phyloP scores from a whole-genome alignment of 2,797 vertebrate species.

The Odontamblyopus rebecca region DNA sequence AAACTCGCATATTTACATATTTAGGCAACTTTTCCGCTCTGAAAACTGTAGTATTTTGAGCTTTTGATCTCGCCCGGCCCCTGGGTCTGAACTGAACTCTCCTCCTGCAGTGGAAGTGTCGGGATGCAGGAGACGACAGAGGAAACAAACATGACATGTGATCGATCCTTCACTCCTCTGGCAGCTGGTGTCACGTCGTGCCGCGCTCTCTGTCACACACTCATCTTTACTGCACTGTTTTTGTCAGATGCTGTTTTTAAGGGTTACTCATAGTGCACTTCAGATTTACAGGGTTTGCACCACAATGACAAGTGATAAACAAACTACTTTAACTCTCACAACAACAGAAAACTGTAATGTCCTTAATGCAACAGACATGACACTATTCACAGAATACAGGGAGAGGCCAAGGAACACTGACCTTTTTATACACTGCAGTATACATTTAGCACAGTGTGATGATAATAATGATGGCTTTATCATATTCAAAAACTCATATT shows the following conservation, averaged over 20 bases:
- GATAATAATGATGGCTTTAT: too few relatives aligned
- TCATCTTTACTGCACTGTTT: constrained; percentile 20
- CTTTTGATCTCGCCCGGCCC: constrained; percentile 37
- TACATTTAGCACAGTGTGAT: too few relatives aligned
- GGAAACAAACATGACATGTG: constrained; percentile 43
- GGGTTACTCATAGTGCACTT: constrained; percentile 20
- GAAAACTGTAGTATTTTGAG: constrained; percentile 35
- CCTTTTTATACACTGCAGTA: too few relatives aligned
- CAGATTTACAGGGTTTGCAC: constrained; percentile 28
- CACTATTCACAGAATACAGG: too few relatives aligned
- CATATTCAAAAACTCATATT: too few relatives aligned
- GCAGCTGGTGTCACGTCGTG: constrained; percentile 43
- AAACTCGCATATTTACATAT: neutral
- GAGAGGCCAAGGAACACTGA: too few relatives aligned
- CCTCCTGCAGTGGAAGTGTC: constrained; percentile 31
- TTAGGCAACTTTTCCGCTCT: constrained; percentile 3
- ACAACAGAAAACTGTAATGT: neutral
- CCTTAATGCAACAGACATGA: too few relatives aligned
- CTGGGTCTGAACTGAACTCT: constrained; percentile 35
- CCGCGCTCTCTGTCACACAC: constrained; percentile 12
- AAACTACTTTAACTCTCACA: neutral
- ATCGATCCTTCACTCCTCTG: constrained; percentile 49
- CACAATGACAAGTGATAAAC: constrained; percentile 28
- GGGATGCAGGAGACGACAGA: constrained; percentile 36
- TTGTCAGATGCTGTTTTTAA: constrained; percentile 20